Percentiles rank a stretch among this genome's conserved stretches.
Evolutionary conservation across 1,140 invertebrate species (phyloP).

Genomic region (Bactericera cockerelli): DNA sequence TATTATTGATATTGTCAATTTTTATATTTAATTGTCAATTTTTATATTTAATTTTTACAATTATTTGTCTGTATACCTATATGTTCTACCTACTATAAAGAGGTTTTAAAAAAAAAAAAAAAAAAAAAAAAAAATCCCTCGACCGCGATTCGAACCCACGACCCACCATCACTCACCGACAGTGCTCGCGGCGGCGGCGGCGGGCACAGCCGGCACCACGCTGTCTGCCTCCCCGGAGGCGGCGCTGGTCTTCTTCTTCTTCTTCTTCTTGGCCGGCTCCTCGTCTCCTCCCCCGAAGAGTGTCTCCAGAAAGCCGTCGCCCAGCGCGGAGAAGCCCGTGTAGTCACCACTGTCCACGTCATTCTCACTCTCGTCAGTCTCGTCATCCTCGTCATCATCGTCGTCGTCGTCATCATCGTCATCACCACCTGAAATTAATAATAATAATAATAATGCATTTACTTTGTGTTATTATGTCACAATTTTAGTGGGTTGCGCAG

Average conservation of each 20-base stretch:
- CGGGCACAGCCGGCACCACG: not conserved
- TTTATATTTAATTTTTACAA: too few relatives aligned
- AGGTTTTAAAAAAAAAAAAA: too few relatives aligned
- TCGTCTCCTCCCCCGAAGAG: constrained; percentile 19
- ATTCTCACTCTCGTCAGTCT: constrained; percentile 32
- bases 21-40: too few relatives aligned
- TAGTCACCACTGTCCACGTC: constrained; percentile 26
- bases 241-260: constrained; percentile 24
- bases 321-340: constrained; percentile 25
- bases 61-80: too few relatives aligned
- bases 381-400: constrained; percentile 30
- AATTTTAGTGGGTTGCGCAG: too few relatives aligned
- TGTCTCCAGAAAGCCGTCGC: constrained; percentile 25
- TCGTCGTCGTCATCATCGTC: constrained; percentile 30
- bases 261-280: constrained; percentile 5
- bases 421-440: not conserved
- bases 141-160: too few relatives aligned
- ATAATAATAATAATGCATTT: too few relatives aligned
- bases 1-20: too few relatives aligned
- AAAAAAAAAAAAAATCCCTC: too few relatives aligned
- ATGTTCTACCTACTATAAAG: too few relatives aligned
- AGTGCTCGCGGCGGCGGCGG: not conserved
- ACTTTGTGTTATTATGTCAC: too few relatives aligned
- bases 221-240: not conserved
- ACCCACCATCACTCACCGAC: too few relatives aligned